Evolutionary conservation across 1,140 invertebrate genomes (phyloP).

Genomic region (Drosophila sechellia): DNA sequence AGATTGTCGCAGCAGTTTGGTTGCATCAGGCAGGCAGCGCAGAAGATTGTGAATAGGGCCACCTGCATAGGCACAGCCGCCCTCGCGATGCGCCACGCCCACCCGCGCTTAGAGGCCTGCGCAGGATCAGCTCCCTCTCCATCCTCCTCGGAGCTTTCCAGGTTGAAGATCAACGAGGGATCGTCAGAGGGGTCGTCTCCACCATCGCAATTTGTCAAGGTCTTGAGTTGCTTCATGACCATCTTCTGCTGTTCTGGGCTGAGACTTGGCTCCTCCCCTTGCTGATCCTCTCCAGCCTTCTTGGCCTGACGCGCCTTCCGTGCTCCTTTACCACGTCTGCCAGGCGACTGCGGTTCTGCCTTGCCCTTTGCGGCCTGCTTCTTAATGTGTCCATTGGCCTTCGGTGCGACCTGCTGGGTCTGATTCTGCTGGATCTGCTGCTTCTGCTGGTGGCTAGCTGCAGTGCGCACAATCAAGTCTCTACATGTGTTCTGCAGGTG

Average conservation of each 20-base stretch:
- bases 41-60: constrained; percentile 91
- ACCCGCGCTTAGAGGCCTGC: constrained; percentile 83
- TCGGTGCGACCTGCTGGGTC: constrained; percentile 12
- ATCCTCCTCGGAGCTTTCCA: constrained; percentile 54
- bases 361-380: constrained; percentile 34
- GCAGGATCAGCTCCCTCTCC: constrained; percentile 84
- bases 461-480: constrained; percentile 89
- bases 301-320: constrained; percentile 43
- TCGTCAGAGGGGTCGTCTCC: constrained; percentile 79
- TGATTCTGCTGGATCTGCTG: constrained; percentile 54
- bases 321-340: constrained; percentile 47
- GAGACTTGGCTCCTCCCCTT: not conserved
- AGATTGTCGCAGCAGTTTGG: constrained; percentile 93
- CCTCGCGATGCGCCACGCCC: constrained; percentile 91
- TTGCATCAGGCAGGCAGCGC: constrained; percentile 92
- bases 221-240: constrained; percentile 32
- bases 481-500: constrained; percentile 91
- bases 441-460: constrained; percentile 85
- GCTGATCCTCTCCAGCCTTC: constrained; percentile 4
- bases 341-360: constrained; percentile 24
- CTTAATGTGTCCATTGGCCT: constrained; percentile 33
- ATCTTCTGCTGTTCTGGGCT: constrained; percentile 36
- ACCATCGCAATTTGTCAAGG: constrained; percentile 34
- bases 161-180: constrained; percentile 71
- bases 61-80: constrained; percentile 93